phyloP scores from a whole-genome alignment of 2,113 vertebrate genomes.

The Egretta garzetta region DNA sequence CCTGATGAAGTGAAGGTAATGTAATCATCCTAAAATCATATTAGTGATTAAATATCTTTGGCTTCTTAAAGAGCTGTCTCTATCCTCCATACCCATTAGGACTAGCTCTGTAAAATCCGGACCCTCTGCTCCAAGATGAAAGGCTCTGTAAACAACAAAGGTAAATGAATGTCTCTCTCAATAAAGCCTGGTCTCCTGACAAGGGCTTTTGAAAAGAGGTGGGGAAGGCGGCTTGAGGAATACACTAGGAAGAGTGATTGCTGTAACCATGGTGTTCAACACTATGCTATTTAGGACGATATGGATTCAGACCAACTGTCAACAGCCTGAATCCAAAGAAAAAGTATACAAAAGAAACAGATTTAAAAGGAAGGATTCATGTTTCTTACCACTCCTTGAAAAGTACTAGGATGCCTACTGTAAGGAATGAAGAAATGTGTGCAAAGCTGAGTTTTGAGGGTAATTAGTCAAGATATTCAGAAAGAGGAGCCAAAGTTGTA shows the following conservation, averaged over 20 bases:
- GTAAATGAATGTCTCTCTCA: not conserved
- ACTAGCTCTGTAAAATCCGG: not conserved
- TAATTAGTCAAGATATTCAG: not conserved
- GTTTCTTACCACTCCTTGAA: not conserved
- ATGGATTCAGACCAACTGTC: not conserved
- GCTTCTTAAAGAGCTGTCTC: not conserved
- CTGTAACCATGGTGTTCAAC: not conserved
- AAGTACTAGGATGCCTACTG: not conserved
- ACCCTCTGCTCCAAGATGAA: not conserved
- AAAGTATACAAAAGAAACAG: not conserved
- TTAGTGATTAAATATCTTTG: not conserved
- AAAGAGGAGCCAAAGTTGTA: not conserved
- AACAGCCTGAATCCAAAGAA: not conserved
- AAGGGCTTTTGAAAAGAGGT: not conserved
- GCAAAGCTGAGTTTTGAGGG: not conserved
- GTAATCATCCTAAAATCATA: not conserved
- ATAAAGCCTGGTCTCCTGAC: not conserved
- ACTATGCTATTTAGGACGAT: not conserved
- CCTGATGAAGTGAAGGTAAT: not conserved
- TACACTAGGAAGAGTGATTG: not conserved
- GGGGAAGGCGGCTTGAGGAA: not conserved
- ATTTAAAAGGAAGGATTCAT: not conserved
- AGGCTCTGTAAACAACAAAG: not conserved
- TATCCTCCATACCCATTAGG: not conserved
- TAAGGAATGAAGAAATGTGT: not conserved